These are phyloP conservation scores for Corythoichthys intestinalis DNA, from an alignment of 2,113 vertebrate genomes.

Conservation along the genomic window DNA sequence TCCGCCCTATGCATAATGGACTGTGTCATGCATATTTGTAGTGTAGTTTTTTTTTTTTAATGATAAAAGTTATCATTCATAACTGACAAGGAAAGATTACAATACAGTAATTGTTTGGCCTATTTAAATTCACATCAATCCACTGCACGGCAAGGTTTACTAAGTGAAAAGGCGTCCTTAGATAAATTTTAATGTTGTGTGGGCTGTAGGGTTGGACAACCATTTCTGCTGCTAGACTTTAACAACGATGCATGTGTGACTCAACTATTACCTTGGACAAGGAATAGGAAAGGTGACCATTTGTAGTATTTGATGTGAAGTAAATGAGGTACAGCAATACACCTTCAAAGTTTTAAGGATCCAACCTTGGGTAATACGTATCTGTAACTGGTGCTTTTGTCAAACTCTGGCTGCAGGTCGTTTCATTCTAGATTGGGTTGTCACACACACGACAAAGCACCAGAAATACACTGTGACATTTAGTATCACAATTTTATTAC, in stretches of 20 bases:
- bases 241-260: background rate
- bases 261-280: background rate
- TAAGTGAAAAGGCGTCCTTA: too few species aligned
- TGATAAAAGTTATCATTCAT: background rate
- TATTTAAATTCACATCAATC: background rate
- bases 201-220: background rate
- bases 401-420: constrained; percentile 1
- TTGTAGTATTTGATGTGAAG: background rate
- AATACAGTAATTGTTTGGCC: background rate
- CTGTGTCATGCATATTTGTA: background rate
- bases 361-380: background rate
- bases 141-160: too few species aligned
- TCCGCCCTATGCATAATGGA: too few species aligned
- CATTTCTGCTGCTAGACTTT: background rate
- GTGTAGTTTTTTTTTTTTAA: background rate
- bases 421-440: background rate
- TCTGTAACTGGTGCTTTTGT: background rate
- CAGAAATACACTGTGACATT: constrained; percentile 50
- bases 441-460: constrained; percentile 21
- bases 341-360: background rate
- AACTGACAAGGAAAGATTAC: background rate
- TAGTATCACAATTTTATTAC: constrained; percentile 81
- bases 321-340: background rate
- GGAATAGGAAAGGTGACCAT: background rate
- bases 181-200: too few species aligned